Conservation (phyloP, 2,888 invertebrate species). For the Prenolepis imparis region DNA sequence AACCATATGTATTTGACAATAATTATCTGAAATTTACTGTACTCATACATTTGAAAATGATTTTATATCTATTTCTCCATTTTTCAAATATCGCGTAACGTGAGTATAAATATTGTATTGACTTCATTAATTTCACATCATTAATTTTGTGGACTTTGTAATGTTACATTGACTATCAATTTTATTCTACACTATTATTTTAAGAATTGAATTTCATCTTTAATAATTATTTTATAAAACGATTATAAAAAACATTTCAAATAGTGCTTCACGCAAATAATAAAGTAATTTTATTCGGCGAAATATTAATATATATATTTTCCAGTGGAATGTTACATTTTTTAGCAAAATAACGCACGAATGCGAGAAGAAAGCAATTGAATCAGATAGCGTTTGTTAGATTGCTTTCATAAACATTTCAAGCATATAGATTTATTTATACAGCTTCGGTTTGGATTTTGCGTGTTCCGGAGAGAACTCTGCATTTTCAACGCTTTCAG, state of each 20-base stretch:
- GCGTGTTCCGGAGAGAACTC: neutral
- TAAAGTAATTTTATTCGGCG: neutral
- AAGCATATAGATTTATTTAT: slow-evolving; percentile 25
- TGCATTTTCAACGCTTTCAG: neutral
- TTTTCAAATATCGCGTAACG: neutral
- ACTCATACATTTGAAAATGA: neutral
- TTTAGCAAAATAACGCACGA: neutral
- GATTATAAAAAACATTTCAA: neutral
- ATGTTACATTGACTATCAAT: slow-evolving; percentile 1
- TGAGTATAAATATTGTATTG: slow-evolving; percentile 7
- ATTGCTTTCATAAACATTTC: neutral
- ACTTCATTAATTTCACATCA: slow-evolving; percentile 26
- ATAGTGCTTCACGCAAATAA: neutral
- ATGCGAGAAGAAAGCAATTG: neutral
- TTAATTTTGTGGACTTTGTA: slow-evolving; percentile 15
- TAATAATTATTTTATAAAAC: slow-evolving; percentile 36
- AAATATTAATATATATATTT: slow-evolving; percentile 6
- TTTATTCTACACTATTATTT: slow-evolving; percentile 17
- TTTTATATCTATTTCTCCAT: slow-evolving; percentile 22
- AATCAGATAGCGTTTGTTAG: neutral
- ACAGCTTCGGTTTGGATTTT: neutral
- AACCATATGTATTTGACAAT: slow-evolving; percentile 7
- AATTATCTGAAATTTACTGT: slow-evolving; percentile 19
- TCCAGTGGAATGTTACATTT: neutral
- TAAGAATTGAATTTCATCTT: slow-evolving; percentile 12